Conservation (phyloP, 2,888 invertebrate genomes). For the Sinelater perroti region DNA sequence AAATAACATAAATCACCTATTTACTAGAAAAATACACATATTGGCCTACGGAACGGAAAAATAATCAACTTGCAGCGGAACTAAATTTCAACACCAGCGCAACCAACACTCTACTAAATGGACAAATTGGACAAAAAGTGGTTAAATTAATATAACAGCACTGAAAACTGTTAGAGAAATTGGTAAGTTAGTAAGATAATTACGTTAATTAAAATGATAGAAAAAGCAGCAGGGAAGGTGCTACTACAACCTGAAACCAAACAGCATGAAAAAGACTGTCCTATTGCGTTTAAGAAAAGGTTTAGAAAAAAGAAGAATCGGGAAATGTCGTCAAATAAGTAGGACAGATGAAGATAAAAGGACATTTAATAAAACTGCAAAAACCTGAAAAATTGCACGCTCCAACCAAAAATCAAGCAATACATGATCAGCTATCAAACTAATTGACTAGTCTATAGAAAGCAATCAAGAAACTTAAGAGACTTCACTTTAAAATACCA, state of each 20-base stretch:
- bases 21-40: slow-evolving; percentile 41
- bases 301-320: slow-evolving; percentile 18
- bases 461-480: slow-evolving; percentile 37
- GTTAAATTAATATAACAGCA: neutral
- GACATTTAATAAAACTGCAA: slow-evolving; percentile 15
- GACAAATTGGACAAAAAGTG: neutral
- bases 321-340: slow-evolving; percentile 18
- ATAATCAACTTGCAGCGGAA: neutral
- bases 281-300: slow-evolving; percentile 12
- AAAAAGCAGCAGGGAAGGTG: slow-evolving; percentile 12
- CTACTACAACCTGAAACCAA: slow-evolving; percentile 9
- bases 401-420: slow-evolving; percentile 15
- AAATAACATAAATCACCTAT: slow-evolving; percentile 23
- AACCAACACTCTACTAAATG: neutral
- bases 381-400: slow-evolving; percentile 20
- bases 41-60: slow-evolving; percentile 37
- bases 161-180: neutral
- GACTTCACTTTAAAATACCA: slow-evolving; percentile 23
- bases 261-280: neutral
- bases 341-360: slow-evolving; percentile 24
- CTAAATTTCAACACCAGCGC: neutral
- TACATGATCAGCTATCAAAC: slow-evolving; percentile 15
- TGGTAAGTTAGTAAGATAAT: neutral
- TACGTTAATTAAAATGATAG: slow-evolving; percentile 8
- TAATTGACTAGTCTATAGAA: slow-evolving; percentile 42